Evolutionary conservation across 2,113 vertebrate species (phyloP).

Genomic region (Nansenia antarctica): DNA sequence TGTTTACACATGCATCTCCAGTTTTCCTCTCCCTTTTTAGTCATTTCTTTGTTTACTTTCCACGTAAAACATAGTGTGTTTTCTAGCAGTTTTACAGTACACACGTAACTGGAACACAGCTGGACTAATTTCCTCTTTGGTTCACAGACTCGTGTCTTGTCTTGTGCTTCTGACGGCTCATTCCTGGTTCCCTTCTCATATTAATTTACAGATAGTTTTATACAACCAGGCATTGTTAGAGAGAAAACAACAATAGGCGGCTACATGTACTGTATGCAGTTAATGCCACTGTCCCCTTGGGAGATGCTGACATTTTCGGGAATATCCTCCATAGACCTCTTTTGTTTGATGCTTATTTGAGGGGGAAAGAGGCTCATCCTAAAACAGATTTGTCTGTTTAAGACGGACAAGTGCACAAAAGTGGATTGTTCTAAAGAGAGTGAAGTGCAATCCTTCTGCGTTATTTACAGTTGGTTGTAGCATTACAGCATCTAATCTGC

Average conservation of each 20-base stretch:
- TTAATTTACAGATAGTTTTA: not conserved
- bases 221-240: not conserved
- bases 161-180: not conserved
- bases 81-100: not conserved
- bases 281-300: not conserved
- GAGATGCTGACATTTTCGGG: not conserved
- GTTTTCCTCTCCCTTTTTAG: not conserved
- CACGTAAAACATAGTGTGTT: too few relatives aligned
- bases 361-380: not conserved
- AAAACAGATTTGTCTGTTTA: not conserved
- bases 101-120: not conserved
- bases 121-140: too few relatives aligned
- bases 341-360: not conserved
- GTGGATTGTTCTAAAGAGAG: slow-evolving; percentile 35
- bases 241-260: not conserved
- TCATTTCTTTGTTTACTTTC: not conserved
- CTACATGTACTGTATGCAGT: not conserved
- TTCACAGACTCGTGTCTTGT: not conserved
- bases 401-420: not conserved
- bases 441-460: slow-evolving; percentile 20
- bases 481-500: slow-evolving; percentile 48
- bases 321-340: not conserved
- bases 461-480: slow-evolving; percentile 51
- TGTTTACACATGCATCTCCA: not conserved
- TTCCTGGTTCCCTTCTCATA: too few relatives aligned